Conservation (phyloP, 2,797 vertebrate species). For the Hephaestus fuliginosus region DNA sequence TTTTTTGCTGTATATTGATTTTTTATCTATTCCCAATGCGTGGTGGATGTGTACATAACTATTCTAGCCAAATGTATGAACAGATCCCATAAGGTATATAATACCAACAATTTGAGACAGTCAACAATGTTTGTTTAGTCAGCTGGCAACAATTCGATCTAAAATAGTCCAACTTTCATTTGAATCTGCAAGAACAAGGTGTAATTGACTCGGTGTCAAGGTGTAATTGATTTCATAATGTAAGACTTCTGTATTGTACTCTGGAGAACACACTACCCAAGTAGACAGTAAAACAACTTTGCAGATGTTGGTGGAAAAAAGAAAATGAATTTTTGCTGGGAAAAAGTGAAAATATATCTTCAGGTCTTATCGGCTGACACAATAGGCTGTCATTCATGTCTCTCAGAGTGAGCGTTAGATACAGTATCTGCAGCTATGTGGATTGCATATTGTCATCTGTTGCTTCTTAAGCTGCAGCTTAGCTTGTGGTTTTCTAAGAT, state of each 20-base stretch:
- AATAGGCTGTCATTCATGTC: slow-evolving; percentile 31
- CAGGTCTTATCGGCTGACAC: slow-evolving; percentile 8
- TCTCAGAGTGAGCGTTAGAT: slow-evolving; percentile 28
- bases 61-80: neutral
- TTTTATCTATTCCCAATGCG: neutral
- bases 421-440: slow-evolving; percentile 32
- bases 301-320: slow-evolving; percentile 9
- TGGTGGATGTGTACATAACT: neutral
- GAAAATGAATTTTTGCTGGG: neutral
- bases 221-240: neutral
- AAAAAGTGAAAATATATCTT: neutral
- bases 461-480: slow-evolving; percentile 60
- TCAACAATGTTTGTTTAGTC: neutral
- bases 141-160: slow-evolving; percentile 3
- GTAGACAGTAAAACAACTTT: slow-evolving; percentile 1
- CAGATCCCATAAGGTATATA: neutral
- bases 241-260: neutral
- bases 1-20: neutral
- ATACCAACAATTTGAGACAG: neutral
- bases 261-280: neutral
- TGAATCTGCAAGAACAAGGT: neutral
- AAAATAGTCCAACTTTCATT: neutral
- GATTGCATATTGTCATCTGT: slow-evolving; percentile 39
- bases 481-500: slow-evolving; percentile 54
- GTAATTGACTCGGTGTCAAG: neutral